Conservation (phyloP, 2,113 vertebrate species). For the Origma solitaria region DNA sequence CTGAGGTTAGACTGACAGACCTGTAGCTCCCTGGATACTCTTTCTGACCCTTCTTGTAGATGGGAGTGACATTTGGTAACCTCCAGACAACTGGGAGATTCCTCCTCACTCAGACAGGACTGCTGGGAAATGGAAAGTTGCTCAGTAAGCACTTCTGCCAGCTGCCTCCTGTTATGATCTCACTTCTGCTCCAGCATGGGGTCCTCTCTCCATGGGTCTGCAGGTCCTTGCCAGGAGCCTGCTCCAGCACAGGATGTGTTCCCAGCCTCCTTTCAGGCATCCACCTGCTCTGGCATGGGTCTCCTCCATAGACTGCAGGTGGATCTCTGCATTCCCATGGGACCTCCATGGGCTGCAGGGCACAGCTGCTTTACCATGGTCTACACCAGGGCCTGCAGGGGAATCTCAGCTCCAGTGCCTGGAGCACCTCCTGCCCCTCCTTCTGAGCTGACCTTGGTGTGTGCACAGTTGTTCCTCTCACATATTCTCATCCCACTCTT, state of each 20-base stretch:
- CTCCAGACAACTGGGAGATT: neutral
- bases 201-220: neutral
- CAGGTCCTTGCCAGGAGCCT: neutral
- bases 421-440: neutral
- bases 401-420: accelerated
- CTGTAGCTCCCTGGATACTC: accelerated
- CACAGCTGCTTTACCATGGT: neutral
- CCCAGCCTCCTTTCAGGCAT: neutral
- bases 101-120: neutral
- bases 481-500: neutral
- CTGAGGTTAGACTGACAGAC: accelerated
- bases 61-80: neutral
- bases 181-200: neutral
- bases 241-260: neutral
- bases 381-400: accelerated
- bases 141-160: neutral
- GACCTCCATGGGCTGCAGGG: neutral
- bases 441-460: neutral
- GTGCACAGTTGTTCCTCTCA: neutral
- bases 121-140: neutral
- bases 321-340: neutral
- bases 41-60: accelerated
- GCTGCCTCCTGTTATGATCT: neutral
- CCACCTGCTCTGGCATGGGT: neutral
- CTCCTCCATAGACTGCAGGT: neutral